Percentiles rank a stretch among this genome's conserved stretches.
Conservation (phyloP, 2,797 vertebrate genomes). For the Chelmon rostratus region DNA sequence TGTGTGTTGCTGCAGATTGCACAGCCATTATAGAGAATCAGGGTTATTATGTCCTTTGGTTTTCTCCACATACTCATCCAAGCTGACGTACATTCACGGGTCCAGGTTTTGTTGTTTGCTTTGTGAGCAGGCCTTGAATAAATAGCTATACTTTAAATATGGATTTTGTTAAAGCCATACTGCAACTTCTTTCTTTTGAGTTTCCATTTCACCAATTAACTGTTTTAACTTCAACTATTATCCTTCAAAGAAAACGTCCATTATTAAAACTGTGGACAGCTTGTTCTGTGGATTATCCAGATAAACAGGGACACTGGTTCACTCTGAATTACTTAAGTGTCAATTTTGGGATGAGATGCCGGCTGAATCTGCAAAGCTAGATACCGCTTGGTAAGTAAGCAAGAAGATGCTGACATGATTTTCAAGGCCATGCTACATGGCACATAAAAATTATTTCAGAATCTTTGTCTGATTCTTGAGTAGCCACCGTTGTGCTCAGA, state of each 20-base stretch:
- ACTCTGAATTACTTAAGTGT: neutral
- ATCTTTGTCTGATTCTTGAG: neutral
- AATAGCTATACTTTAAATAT: neutral
- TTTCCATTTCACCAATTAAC: neutral
- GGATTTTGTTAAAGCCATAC: neutral
- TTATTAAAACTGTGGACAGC: neutral
- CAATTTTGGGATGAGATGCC: neutral
- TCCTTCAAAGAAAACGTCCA: neutral
- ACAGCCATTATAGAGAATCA: neutral
- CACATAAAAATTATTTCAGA: neutral
- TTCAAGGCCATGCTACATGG: constrained; percentile 10
- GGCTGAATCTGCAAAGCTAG: too few relatives aligned
- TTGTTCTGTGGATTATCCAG: neutral
- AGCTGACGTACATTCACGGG: neutral
- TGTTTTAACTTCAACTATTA: neutral
- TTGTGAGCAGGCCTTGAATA: neutral
- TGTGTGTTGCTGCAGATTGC: neutral
- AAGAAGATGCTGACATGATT: neutral
- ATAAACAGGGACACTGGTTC: neutral
- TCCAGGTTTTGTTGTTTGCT: neutral
- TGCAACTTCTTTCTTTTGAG: neutral
- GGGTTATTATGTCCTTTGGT: neutral
- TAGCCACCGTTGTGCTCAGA: neutral
- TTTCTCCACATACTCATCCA: neutral
- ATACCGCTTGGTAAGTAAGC: neutral